A percentile compares a stretch with the other conserved stretches of the same genome.
phyloP scores from a whole-genome alignment of 2,113 vertebrate species.

The Pavo muticus region DNA sequence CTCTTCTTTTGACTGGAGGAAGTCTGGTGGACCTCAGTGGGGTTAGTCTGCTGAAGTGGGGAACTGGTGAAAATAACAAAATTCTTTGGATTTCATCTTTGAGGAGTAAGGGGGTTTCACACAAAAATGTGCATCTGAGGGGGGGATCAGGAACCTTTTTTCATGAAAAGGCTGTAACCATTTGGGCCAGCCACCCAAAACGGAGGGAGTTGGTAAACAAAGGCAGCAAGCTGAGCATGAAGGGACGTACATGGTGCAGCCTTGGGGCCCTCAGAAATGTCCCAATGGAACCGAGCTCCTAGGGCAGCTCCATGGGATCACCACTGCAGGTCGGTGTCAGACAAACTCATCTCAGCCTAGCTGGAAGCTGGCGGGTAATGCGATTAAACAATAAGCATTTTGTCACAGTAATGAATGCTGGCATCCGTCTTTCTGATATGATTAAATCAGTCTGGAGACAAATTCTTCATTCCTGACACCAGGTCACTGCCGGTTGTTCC shows the following conservation, averaged over 20 bases:
- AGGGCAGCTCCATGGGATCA: neutral
- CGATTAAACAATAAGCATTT: slow-evolving; percentile 60
- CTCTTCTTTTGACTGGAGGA: neutral
- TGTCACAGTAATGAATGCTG: slow-evolving; percentile 56
- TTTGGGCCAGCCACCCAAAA: rapidly evolving
- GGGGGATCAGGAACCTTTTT: neutral
- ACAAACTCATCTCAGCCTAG: neutral
- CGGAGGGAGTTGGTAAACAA: neutral
- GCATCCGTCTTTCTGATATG: slow-evolving; percentile 51
- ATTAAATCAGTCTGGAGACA: slow-evolving; percentile 57
- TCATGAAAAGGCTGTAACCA: rapidly evolving
- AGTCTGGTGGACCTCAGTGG: neutral
- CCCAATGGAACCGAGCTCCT: neutral
- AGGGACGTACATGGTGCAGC: neutral
- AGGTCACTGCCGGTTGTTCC: neutral
- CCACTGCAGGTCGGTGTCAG: neutral
- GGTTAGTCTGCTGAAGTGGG: neutral
- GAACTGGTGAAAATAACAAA: neutral
- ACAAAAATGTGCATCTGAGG: neutral
- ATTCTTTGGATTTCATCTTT: neutral
- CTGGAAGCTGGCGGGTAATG: neutral
- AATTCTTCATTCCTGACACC: slow-evolving; percentile 39
- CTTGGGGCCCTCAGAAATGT: neutral
- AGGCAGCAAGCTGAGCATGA: neutral
- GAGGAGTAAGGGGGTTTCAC: neutral